A percentile compares a stretch with the other conserved stretches of the same genome.
phyloP scores from a whole-genome alignment of 2,888 invertebrate species.

The Nomada flava region DNA sequence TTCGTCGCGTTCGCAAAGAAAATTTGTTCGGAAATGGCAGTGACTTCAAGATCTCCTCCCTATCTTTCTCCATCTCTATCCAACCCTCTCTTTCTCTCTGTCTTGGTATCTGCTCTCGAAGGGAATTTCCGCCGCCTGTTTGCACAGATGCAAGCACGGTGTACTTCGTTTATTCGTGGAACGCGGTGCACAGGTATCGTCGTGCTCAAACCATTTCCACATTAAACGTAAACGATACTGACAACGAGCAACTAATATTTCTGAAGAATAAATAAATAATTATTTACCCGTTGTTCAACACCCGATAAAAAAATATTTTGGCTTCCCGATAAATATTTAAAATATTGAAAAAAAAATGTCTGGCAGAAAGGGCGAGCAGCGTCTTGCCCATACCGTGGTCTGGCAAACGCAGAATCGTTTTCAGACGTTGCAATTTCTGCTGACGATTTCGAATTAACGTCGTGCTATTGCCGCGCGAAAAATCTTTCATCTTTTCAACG shows the following conservation, averaged over 20 bases:
- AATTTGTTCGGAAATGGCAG: conserved; percentile 17
- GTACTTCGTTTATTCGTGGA: conserved; percentile 15
- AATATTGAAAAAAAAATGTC: too few species aligned
- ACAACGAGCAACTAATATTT: too few species aligned
- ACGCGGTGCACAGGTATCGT: conserved; percentile 1
- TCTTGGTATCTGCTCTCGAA: conserved; percentile 18
- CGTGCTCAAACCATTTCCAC: conserved; percentile 32
- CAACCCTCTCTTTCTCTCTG: too few species aligned
- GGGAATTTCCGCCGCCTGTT: conserved; percentile 43
- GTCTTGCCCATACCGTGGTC: background rate
- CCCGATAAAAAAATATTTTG: background rate
- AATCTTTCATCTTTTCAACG: conserved; percentile 35
- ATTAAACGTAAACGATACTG: conserved; percentile 52
- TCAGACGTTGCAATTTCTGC: conserved; percentile 9
- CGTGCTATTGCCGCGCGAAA: conserved; percentile 19
- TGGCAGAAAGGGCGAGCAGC: background rate
- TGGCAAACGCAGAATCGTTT: background rate
- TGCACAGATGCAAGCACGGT: conserved; percentile 25
- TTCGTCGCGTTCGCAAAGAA: conserved; percentile 35
- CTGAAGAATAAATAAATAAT: too few species aligned
- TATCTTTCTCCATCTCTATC: too few species aligned
- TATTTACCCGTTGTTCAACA: too few species aligned
- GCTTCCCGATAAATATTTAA: background rate
- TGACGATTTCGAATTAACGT: conserved; percentile 43
- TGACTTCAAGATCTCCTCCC: background rate